A percentile compares a stretch with the other conserved stretches of the same genome.
Evolutionary conservation across 2,113 vertebrate species (phyloP).

Genomic region (Caranx melampygus): DNA sequence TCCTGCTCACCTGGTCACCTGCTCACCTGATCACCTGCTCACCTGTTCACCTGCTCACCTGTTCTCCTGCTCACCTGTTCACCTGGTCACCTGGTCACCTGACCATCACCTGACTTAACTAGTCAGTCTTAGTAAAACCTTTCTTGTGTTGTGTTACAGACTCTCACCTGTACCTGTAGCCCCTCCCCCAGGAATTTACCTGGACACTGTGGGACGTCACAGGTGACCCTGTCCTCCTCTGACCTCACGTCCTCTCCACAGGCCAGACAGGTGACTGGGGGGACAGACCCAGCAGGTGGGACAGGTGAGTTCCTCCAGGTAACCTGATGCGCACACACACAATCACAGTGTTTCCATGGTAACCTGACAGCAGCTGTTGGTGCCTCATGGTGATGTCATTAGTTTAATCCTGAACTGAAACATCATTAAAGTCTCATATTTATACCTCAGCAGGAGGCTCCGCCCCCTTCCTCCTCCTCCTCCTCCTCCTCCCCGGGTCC

Average conservation of each 20-base stretch:
- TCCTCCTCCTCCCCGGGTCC: conserved; percentile 53
- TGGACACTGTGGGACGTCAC: conserved; percentile 82
- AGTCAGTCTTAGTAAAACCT: too few species aligned
- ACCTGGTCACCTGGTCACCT: neutral
- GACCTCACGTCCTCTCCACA: conserved; percentile 74
- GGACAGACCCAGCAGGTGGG: conserved; percentile 42
- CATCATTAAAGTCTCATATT: neutral
- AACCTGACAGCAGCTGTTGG: too few species aligned
- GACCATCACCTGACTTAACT: too few species aligned
- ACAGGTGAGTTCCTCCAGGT: conserved; percentile 63
- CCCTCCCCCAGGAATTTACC: conserved; percentile 70
- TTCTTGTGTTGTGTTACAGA: too few species aligned
- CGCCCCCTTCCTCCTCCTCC: conserved; percentile 33
- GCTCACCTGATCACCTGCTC: neutral
- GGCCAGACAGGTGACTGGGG: conserved; percentile 79
- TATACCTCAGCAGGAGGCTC: conserved; percentile 76
- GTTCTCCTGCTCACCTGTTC: too few species aligned
- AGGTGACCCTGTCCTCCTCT: conserved; percentile 52
- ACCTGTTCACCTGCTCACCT: too few species aligned
- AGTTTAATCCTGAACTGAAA: neutral
- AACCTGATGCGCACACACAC: conserved; percentile 61
- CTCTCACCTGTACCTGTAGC: too few species aligned
- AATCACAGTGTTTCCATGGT: too few species aligned
- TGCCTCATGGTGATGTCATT: too few species aligned
- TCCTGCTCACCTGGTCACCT: too few species aligned